Conservation (phyloP, 1,140 invertebrate species). For the Heliconius himera region DNA sequence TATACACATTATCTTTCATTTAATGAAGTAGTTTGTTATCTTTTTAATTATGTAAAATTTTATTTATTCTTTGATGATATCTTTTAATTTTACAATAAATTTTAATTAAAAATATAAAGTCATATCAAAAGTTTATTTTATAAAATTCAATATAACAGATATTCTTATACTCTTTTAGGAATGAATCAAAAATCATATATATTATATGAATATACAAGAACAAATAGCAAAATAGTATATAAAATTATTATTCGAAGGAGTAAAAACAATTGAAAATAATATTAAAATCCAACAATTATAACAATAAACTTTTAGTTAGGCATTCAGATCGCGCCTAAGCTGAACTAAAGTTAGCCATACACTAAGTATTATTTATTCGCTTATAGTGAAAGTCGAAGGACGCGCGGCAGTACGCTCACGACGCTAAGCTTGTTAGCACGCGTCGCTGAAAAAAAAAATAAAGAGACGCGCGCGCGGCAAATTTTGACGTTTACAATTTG, state of each 20-base stretch:
- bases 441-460: conserved; percentile 36
- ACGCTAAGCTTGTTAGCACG: conserved; percentile 49
- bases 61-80: too few species aligned
- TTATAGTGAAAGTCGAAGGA: conserved; percentile 73
- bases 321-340: conserved; percentile 42
- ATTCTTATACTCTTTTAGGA: too few species aligned
- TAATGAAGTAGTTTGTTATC: too few species aligned
- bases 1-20: background rate
- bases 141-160: too few species aligned
- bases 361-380: conserved; percentile 45
- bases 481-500: conserved; percentile 33
- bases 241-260: background rate
- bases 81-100: too few species aligned
- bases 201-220: too few species aligned
- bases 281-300: background rate
- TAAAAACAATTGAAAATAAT: background rate
- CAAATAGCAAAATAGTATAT: too few species aligned
- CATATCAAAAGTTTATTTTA: too few species aligned
- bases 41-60: too few species aligned
- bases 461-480: conserved; percentile 30
- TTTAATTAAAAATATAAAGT: too few species aligned
- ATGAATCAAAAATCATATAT: too few species aligned
- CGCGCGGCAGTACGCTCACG: conserved; percentile 53
- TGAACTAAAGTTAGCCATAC: conserved; percentile 36
- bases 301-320: conserved; percentile 23